These are phyloP conservation scores for Protodeltote pygarga DNA, from an alignment of 2,888 invertebrate species.

Conservation along the genomic window DNA sequence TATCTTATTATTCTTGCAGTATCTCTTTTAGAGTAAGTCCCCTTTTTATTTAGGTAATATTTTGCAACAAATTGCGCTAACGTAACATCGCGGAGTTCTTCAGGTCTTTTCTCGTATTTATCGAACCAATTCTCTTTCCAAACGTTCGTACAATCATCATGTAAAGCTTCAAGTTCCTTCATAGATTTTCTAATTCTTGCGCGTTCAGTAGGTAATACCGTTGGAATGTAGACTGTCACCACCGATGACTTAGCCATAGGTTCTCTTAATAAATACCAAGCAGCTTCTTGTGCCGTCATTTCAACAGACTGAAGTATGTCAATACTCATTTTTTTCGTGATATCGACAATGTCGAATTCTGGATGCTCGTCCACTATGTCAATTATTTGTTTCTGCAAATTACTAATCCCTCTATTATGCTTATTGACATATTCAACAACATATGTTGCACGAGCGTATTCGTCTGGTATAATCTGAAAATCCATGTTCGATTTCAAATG, in stretches of 20 bases:
- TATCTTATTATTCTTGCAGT: constrained; percentile 58
- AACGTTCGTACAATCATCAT: constrained; percentile 60
- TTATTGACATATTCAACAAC: constrained; percentile 72
- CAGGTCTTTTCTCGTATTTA: constrained; percentile 67
- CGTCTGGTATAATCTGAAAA: constrained; percentile 65
- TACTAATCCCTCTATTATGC: constrained; percentile 57
- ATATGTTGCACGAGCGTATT: constrained; percentile 68
- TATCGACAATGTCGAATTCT: constrained; percentile 48
- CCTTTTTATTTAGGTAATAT: constrained; percentile 46
- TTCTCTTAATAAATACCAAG: constrained; percentile 53
- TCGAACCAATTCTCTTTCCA: constrained; percentile 71
- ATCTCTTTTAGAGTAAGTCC: constrained; percentile 43
- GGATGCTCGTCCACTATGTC: constrained; percentile 45
- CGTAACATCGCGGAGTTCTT: constrained; percentile 54
- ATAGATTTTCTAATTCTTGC: constrained; percentile 58
- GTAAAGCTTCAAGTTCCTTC: constrained; percentile 57
- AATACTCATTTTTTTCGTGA: constrained; percentile 44
- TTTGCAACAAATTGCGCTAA: constrained; percentile 66
- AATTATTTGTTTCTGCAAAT: constrained; percentile 57
- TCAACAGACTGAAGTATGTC: constrained; percentile 45
- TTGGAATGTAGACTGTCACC: constrained; percentile 45
- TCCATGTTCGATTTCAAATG: constrained; percentile 62
- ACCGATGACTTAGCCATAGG: constrained; percentile 45
- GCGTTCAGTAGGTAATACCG: constrained; percentile 57
- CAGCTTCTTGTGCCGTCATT: constrained; percentile 66